Evolutionary conservation across 2,797 vertebrate species (phyloP), one percentile per base, ranked within the genome.

Genomic region (Pangasius larnaudii): DNA sequence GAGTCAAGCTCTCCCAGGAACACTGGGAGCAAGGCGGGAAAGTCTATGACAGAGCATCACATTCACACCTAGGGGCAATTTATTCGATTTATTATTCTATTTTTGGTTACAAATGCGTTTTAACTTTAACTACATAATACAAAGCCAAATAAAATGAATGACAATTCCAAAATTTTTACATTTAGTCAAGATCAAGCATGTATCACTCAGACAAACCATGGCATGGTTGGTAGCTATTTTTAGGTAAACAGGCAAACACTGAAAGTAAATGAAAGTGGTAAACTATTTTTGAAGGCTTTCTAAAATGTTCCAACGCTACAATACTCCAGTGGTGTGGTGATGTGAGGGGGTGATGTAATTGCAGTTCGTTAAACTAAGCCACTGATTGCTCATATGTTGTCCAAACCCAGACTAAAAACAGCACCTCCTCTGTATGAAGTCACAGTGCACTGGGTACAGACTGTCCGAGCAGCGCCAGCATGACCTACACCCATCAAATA

Each of bases 321-420:
- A 63, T 3, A 51, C 71, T 51, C 85, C 65, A 80, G 72, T 86
- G 79, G 24, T 53, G 74, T 27, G n/a, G 63, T 86, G 86, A 88
- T 18, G 71, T 85, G 84, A 83, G 82, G 71, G 58, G 63, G 63
- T 14, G 27, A 56, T 90, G 22, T 88, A 90, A 88, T 88, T 89
- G 87, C 24, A 30, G 67, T 84, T 82, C 24, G 19, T 56, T 83
- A 89, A 77, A 18, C n/a, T 75, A 67, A 81, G 84, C 87, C 71
- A 87, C 81, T 27, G 30, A 27, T 78, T 88, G 86, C 81, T 89
- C 74, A 65, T 82, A 77, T 77, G 77, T 80, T 78, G 85, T 39
- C 86, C 80, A 59, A 83, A 86, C 56, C 85, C 89, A 83, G 77
- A 85, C 42, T 88, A 85, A 89, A 90, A 89, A 69, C 89, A 91